Base-by-base conservation (phyloP, 2,888 invertebrate species). In the Drosophila peninsularis region DNA sequence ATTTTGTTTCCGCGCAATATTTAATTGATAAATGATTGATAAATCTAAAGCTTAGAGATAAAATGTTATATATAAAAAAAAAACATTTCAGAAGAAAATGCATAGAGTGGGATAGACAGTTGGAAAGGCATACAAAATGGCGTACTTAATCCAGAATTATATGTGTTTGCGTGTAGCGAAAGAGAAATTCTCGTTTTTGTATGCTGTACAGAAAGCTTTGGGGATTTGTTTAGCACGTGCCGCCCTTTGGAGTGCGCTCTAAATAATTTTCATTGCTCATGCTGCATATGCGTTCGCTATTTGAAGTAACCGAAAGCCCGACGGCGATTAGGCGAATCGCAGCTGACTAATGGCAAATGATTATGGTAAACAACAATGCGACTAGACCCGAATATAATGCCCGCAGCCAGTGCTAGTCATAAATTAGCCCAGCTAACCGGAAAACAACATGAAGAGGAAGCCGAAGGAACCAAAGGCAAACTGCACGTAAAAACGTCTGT, bases 401-500 rank as follows among this genome's bases (percentile, higher is more conserved):
- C 72, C 72, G 71, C 67, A 87, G 71, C 62, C 62, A 57, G 62
- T 67, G 57, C 63, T 70, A 68, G 64, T 56, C 87, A 86, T 87
- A 82, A 87, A 82, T 82, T 78, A 87, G 80, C 6, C 56, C 61
- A 56, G 64, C 30, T 41, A 37, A 24, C 37, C 37, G 49, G 21
- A 53, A 49, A 39, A 13, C 2, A 21, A 39, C 45, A 50, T 52
- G 36, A n/a, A 47, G 27, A 49, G 32, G 57, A 37, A 54, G 49
- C 53, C 45, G 19, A 39, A 10, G 30, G 36, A 62, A 54, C 54
- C 69, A 19, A 56, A 62, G 56, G 53, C 71, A 71, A 70, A 65
- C 63, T 73, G 87, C 60, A 82, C 81, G 78, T 82, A 75, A 81
- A 82, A 82, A 73, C 82, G 88, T 87, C 85, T 83, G 88, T 82